Evolutionary conservation across 2,113 vertebrate species (phyloP), one percentile per base, ranked within the genome.

Genomic region (Festucalex cinctus): DNA sequence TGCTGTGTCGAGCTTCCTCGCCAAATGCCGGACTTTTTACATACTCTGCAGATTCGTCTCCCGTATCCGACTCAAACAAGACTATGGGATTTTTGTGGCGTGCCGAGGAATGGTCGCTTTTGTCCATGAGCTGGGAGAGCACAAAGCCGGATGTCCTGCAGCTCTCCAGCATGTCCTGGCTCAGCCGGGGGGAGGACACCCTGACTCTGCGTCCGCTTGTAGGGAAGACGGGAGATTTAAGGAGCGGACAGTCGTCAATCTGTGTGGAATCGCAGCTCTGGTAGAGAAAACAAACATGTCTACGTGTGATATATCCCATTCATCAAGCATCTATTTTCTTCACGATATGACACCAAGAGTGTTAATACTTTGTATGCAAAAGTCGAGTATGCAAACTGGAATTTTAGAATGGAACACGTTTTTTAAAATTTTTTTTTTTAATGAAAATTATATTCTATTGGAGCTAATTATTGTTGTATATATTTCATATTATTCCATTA

Each of bases 221-320:
- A 0, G 73, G 74, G 67, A 86, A 86, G 72, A 83, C 67, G 6
- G 84, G 76, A 1, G 85, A 87, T 65, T 32, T 72, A 44, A 0
- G 36, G 26, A 3, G 63, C 64, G 39, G 67, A 7, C 20, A 60
- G 44, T 69, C 67, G 1, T 75, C 62, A 0, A 74, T 75, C 72
- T 75, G 82, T 1, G 80, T 86, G 32, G 77, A 82, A 63, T 84
- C 77, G 3, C 49, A 70, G 67, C 84, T 86, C 76, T 84, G 76
- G 19, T 58, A 48, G 36, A 62, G 63, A 41, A 69, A 48, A 76
- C 28, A 58, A 54, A 67, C 0, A 28, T 32, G 61, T 32, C 24
- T 24, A 16, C 10, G 46, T 49, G 6, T n/a, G 19, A n/a, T 17
- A 14, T 14, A 16, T 44, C 3, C 16, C 16, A 17, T 44, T 44